phyloP scores from a whole-genome alignment of 1,140 invertebrate genomes.

The Aleiodes sp. region DNA sequence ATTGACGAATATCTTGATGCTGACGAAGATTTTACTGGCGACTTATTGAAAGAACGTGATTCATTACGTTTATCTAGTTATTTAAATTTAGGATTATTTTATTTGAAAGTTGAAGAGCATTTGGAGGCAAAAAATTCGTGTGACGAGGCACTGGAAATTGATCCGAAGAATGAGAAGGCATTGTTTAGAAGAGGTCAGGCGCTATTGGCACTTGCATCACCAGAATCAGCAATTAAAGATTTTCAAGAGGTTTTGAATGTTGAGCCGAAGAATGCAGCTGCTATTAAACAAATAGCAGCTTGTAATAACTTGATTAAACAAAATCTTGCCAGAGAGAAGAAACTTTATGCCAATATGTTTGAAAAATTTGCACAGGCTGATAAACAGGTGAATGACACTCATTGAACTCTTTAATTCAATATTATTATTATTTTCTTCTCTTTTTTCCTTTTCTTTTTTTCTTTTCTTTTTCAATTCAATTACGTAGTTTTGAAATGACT shows the following conservation, averaged over 20 bases:
- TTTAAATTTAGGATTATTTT: conserved; percentile 87
- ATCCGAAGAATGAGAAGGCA: conserved; percentile 87
- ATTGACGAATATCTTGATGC: conserved; percentile 68
- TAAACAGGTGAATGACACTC: no score
- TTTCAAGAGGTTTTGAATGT: conserved; percentile 79
- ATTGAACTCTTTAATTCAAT: conserved; percentile 49
- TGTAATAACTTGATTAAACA: conserved; percentile 82
- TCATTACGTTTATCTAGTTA: conserved; percentile 76
- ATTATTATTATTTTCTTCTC: conserved; percentile 34
- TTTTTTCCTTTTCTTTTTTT: no score
- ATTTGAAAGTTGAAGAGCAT: conserved; percentile 83
- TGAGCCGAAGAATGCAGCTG: conserved; percentile 86
- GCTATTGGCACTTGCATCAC: conserved; percentile 78
- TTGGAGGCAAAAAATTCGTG: conserved; percentile 77
- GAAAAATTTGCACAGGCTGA: conserved; percentile 85
- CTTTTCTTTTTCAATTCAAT: conserved; percentile 7
- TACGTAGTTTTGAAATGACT: neutral
- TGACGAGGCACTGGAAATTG: conserved; percentile 78
- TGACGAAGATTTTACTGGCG: conserved; percentile 56
- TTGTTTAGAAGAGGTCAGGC: conserved; percentile 90
- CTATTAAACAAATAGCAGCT: conserved; percentile 77
- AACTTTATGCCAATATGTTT: conserved; percentile 95
- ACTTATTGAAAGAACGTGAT: conserved; percentile 65
- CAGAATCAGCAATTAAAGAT: conserved; percentile 79
- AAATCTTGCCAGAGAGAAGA: conserved; percentile 84